These are phyloP conservation scores for Vanessa tameamea DNA, from an alignment of 1,140 invertebrate genomes.

Conservation along the genomic window DNA sequence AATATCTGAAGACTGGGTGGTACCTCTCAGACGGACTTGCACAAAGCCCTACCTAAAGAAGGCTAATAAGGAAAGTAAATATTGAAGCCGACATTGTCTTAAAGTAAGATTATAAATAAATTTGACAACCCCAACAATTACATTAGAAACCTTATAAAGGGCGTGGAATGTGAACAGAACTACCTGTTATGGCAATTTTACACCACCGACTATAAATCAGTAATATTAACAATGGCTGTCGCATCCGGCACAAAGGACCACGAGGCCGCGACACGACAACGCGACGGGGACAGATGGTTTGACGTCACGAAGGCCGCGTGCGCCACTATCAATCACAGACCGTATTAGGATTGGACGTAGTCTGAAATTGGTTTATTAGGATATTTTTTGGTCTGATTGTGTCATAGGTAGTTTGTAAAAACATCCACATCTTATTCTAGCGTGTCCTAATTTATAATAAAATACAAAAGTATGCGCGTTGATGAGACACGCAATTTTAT, in stretches of 20 bases:
- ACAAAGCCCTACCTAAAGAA: too few relatives aligned
- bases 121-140: background rate
- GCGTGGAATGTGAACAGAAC: background rate
- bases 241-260: slow-evolving; percentile 33
- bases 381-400: slow-evolving; percentile 19
- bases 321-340: slow-evolving; percentile 30
- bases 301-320: slow-evolving; percentile 24
- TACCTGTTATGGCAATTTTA: slow-evolving; percentile 20
- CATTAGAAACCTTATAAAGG: background rate
- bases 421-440: background rate
- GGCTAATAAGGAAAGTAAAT: too few relatives aligned
- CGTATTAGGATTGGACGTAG: slow-evolving; percentile 35
- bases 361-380: slow-evolving; percentile 37
- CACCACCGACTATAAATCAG: slow-evolving; percentile 44
- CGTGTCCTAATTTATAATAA: background rate
- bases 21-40: too few relatives aligned
- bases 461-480: background rate
- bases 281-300: slow-evolving; percentile 44
- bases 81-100: too few relatives aligned
- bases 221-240: slow-evolving; percentile 45
- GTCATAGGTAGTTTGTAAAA: background rate
- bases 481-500: too few relatives aligned
- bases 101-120: too few relatives aligned
- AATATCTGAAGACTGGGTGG: too few relatives aligned
- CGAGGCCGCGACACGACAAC: slow-evolving; percentile 35